Evolutionary conservation across 2,888 invertebrate genomes (phyloP).

Genomic region (Argyra leucocephala): DNA sequence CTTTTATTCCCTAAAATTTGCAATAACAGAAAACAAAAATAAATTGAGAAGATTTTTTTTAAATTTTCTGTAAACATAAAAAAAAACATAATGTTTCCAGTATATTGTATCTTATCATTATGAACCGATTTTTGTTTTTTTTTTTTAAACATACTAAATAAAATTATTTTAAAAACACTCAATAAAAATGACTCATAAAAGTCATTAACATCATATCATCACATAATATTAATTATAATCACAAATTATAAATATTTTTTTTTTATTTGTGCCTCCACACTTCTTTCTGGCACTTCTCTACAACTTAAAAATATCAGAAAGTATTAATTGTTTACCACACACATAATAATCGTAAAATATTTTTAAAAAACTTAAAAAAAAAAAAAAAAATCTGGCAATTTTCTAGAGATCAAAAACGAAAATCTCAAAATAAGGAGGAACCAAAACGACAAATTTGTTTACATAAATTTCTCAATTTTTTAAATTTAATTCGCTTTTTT

Average conservation of each 20-base stretch:
- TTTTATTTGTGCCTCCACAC: not conserved
- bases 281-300: too few relatives aligned
- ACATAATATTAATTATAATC: not conserved
- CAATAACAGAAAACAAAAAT: too few relatives aligned
- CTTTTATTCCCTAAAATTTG: too few relatives aligned
- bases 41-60: too few relatives aligned
- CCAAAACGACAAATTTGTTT: not conserved
- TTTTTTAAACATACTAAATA: not conserved
- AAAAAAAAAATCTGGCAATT: too few relatives aligned
- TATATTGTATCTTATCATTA: not conserved
- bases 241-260: not conserved
- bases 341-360: not conserved
- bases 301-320: too few relatives aligned
- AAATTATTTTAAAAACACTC: constrained; percentile 1
- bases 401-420: too few relatives aligned
- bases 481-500: not conserved
- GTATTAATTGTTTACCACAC: not conserved
- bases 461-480: not conserved
- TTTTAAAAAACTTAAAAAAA: too few relatives aligned
- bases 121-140: too few relatives aligned
- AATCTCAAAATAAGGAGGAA: not conserved
- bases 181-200: constrained; percentile 2
- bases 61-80: too few relatives aligned
- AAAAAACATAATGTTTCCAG: too few relatives aligned
- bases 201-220: not conserved